Percentiles rank a stretch among this genome's conserved stretches.
Conservation (phyloP, 2,888 invertebrate species). For the Apoda limacodes region DNA sequence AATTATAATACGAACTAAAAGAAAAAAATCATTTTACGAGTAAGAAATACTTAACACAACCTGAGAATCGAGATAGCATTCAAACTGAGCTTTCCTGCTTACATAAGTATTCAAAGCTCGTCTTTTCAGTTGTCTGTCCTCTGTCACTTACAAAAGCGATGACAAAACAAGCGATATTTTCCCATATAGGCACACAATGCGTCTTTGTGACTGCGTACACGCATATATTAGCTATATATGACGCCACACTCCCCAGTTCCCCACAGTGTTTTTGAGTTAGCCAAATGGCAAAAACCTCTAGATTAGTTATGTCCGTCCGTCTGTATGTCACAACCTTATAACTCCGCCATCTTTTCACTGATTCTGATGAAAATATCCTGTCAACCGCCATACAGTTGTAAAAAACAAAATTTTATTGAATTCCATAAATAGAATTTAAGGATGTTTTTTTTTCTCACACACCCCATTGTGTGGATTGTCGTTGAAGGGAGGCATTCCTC, state of each 20-base stretch:
- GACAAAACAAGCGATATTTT: conserved; percentile 65
- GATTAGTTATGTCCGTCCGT: too few relatives aligned
- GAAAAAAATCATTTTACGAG: too few relatives aligned
- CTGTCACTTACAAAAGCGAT: conserved; percentile 56
- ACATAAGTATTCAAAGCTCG: conserved; percentile 57
- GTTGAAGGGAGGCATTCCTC: conserved; percentile 7
- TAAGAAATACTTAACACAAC: conserved; percentile 32
- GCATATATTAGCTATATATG: conserved; percentile 32
- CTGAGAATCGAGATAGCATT: conserved; percentile 25
- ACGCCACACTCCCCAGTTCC: conserved; percentile 23
- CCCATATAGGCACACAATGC: conserved; percentile 62
- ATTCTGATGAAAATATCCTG: too few relatives aligned
- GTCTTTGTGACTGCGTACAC: conserved; percentile 38
- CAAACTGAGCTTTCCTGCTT: conserved; percentile 34
- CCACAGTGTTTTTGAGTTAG: too few relatives aligned
- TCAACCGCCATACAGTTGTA: too few relatives aligned
- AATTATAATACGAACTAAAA: too few relatives aligned
- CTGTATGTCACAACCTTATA: too few relatives aligned
- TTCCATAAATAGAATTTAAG: too few relatives aligned
- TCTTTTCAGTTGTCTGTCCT: conserved; percentile 65
- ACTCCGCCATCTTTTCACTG: too few relatives aligned
- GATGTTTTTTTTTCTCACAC: conserved; percentile 25
- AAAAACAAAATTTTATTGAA: too few relatives aligned
- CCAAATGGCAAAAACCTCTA: too few relatives aligned
- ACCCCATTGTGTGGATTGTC: conserved; percentile 21